These are phyloP conservation scores for Hemibagrus guttatus DNA, from an alignment of 2,797 vertebrate genomes.

Conservation along the genomic window DNA sequence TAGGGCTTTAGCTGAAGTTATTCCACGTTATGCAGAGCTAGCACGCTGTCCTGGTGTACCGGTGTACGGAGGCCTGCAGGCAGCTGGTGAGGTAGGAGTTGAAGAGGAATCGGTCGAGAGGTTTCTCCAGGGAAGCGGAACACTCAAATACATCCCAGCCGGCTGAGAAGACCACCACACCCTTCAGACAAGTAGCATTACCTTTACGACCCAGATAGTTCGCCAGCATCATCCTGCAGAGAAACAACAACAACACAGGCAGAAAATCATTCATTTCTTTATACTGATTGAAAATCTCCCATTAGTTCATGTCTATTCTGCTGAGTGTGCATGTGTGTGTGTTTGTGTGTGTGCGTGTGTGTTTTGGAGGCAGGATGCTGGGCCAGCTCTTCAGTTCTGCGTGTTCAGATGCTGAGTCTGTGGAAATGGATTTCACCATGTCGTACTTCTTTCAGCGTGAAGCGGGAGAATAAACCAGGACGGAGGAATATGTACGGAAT, in stretches of 20 bases:
- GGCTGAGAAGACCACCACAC: constrained; percentile 92
- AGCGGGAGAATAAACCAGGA: neutral
- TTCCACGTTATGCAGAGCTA: neutral
- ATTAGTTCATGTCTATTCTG: too few relatives aligned
- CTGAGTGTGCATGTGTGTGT: neutral
- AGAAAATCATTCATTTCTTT: neutral
- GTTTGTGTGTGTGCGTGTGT: neutral
- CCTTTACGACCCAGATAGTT: constrained; percentile 96
- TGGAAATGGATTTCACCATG: neutral
- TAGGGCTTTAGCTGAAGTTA: neutral
- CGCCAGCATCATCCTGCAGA: constrained; percentile 91
- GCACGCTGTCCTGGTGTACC: constrained; percentile 68
- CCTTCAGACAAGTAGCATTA: constrained; percentile 87
- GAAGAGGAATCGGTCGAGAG: constrained; percentile 96
- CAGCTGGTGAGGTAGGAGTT: constrained; percentile 99
- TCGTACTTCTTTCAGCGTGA: neutral
- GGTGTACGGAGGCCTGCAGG: constrained; percentile 93
- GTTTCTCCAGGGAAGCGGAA: constrained; percentile 91
- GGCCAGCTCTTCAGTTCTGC: neutral
- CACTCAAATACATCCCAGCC: constrained; percentile 98
- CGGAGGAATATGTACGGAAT: neutral
- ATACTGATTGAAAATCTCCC: too few relatives aligned
- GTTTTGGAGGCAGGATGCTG: neutral
- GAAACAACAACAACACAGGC: neutral
- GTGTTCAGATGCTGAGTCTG: neutral